Conservation (phyloP, 2,113 vertebrate species). For the Sakesphorus luctuosus region DNA sequence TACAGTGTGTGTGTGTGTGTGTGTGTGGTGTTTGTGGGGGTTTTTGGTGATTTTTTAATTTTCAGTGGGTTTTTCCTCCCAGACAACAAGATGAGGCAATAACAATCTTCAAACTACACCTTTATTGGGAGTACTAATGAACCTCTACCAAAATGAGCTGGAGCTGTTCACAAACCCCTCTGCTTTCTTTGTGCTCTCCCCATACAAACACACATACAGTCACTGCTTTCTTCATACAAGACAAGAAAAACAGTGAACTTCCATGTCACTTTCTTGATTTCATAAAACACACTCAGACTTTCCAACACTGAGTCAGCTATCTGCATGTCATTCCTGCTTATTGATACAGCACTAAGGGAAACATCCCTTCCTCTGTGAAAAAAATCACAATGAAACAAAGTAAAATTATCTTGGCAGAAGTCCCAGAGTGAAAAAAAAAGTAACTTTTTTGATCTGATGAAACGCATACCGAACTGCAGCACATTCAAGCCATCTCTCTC, state of each 20-base stretch:
- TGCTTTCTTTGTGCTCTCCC: not conserved
- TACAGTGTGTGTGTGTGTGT: too few species aligned
- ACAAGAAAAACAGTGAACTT: slow-evolving; percentile 54
- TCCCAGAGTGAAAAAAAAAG: slow-evolving; percentile 7
- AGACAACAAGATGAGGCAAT: not conserved
- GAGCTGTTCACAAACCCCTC: not conserved
- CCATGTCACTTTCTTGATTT: slow-evolving; percentile 60
- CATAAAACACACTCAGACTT: slow-evolving; percentile 42
- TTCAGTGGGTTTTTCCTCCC: not conserved
- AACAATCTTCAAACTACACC: not conserved
- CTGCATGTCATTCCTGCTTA: slow-evolving; percentile 60
- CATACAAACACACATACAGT: not conserved
- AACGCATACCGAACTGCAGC: not conserved
- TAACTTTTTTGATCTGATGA: slow-evolving; percentile 56
- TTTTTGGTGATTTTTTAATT: not conserved
- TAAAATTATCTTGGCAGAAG: slow-evolving; percentile 58
- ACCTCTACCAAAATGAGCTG: not conserved
- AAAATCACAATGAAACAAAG: slow-evolving; percentile 69
- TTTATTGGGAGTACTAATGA: not conserved
- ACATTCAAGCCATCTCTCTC: not conserved
- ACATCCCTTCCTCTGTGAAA: slow-evolving; percentile 63
- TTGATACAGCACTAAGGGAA: slow-evolving; percentile 67
- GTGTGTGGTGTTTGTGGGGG: too few species aligned
- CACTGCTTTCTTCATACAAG: slow-evolving; percentile 29
- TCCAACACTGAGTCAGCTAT: slow-evolving; percentile 59